Conservation (phyloP, 2,888 invertebrate species). For the Lithodes maja region DNA sequence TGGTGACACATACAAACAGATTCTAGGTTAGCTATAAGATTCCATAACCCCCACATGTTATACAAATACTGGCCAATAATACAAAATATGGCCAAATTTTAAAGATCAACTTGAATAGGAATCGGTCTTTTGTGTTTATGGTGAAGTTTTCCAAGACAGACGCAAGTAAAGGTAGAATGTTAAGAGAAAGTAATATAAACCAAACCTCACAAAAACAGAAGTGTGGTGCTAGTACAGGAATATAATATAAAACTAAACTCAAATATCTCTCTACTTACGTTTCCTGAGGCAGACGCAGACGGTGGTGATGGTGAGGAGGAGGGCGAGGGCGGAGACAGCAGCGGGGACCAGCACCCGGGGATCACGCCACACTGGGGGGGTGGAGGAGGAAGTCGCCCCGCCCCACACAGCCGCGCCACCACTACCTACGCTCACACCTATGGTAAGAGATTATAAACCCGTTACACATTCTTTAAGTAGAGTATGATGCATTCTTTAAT, state of each 20-base stretch:
- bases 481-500: not conserved
- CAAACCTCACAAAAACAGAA: no score
- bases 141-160: no score
- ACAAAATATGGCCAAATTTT: no score
- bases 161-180: no score
- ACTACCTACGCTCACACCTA: not conserved
- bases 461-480: not conserved
- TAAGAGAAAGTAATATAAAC: no score
- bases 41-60: no score
- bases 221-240: no score
- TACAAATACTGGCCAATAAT: no score
- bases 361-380: constrained; percentile 53
- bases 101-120: no score
- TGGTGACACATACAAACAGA: not conserved
- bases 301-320: constrained; percentile 62
- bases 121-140: no score
- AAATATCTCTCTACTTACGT: constrained; percentile 41
- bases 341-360: constrained; percentile 63
- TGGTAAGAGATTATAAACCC: not conserved
- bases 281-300: constrained; percentile 66
- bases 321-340: constrained; percentile 60
- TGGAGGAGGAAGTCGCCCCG: not conserved
- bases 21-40: no score
- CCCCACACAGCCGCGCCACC: constrained; percentile 37
- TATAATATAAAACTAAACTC: not conserved